Evolutionary conservation across 1,140 invertebrate genomes (phyloP).

Genomic region (Orussus abietinus): DNA sequence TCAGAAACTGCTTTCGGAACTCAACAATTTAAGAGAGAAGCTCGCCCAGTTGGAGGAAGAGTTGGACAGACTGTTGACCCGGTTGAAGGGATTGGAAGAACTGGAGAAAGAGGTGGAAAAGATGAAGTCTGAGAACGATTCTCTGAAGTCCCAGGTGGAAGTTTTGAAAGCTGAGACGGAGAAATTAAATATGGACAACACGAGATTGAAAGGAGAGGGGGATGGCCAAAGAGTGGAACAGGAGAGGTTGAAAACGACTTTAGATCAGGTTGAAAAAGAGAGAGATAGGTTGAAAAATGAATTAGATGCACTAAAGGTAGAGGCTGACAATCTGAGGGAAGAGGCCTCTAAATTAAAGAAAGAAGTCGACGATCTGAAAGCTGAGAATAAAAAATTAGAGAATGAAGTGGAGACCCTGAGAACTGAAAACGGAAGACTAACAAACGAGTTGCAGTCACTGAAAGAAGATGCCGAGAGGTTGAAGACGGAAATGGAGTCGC

Average conservation of each 20-base stretch:
- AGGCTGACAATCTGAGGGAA: neutral
- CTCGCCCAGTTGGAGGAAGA: conserved; percentile 2
- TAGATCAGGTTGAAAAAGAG: conserved; percentile 10
- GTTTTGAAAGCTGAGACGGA: conserved; percentile 9
- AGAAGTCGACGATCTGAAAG: conserved; percentile 3
- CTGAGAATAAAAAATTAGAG: conserved; percentile 8
- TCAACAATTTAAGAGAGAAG: conserved; percentile 15
- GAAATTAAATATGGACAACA: conserved; percentile 10
- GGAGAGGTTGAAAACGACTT: conserved; percentile 9
- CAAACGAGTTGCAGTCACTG: neutral
- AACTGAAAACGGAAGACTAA: conserved; percentile 8
- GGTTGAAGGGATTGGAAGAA: conserved; percentile 10
- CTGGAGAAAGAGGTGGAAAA: conserved; percentile 1
- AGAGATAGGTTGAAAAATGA: conserved; percentile 13
- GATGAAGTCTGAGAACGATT: conserved; percentile 2
- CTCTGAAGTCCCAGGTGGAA: conserved; percentile 5
- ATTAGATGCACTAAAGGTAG: conserved; percentile 4
- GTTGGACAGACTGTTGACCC: neutral
- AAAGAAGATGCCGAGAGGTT: neutral
- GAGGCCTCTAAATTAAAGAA: conserved; percentile 6
- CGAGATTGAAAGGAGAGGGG: conserved; percentile 3
- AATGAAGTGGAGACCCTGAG: neutral
- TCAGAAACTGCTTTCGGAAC: conserved; percentile 14
- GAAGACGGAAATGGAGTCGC: neutral
- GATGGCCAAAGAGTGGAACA: conserved; percentile 9